These are phyloP conservation scores for Gambusia holbrooki DNA, from an alignment of 2,113 vertebrate species.

Conservation along the genomic window DNA sequence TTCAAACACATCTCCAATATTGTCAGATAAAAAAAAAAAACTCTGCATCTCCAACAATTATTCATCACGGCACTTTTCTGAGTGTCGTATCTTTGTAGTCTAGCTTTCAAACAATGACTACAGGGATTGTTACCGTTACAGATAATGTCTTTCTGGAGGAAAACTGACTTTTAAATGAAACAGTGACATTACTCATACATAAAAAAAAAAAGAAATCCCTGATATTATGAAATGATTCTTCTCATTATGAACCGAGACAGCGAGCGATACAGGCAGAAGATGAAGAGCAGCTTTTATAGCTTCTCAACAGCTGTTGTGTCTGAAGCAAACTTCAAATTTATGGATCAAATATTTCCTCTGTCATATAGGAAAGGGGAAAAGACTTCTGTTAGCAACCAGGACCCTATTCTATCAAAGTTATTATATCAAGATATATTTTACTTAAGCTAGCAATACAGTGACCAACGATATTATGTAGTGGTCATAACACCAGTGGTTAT, in stretches of 20 bases:
- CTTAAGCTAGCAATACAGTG: slow-evolving; percentile 59
- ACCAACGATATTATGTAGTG: slow-evolving; percentile 39
- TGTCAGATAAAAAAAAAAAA: slow-evolving; percentile 22
- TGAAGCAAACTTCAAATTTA: slow-evolving; percentile 65
- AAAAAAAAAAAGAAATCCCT: slow-evolving; percentile 8
- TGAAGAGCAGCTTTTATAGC: slow-evolving; percentile 46
- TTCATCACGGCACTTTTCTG: slow-evolving; percentile 11
- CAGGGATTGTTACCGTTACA: not conserved
- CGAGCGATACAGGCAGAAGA: slow-evolving; percentile 40
- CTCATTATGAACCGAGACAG: slow-evolving; percentile 15
- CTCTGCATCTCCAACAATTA: not conserved
- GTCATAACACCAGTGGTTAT: slow-evolving; percentile 26
- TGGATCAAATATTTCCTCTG: slow-evolving; percentile 61
- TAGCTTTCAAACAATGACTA: slow-evolving; percentile 7
- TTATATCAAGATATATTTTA: slow-evolving; percentile 48
- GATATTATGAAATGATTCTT: slow-evolving; percentile 38
- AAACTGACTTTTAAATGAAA: slow-evolving; percentile 6
- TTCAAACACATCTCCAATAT: slow-evolving; percentile 14
- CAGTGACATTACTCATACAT: not conserved
- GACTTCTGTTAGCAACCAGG: slow-evolving; percentile 54
- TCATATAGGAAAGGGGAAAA: slow-evolving; percentile 55
- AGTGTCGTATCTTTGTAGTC: slow-evolving; percentile 32
- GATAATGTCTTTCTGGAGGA: slow-evolving; percentile 4
- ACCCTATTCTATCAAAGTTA: slow-evolving; percentile 61
- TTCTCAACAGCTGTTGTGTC: slow-evolving; percentile 65